Evolutionary conservation across 2,113 vertebrate species (phyloP).

Genomic region (Bubo bubo): DNA sequence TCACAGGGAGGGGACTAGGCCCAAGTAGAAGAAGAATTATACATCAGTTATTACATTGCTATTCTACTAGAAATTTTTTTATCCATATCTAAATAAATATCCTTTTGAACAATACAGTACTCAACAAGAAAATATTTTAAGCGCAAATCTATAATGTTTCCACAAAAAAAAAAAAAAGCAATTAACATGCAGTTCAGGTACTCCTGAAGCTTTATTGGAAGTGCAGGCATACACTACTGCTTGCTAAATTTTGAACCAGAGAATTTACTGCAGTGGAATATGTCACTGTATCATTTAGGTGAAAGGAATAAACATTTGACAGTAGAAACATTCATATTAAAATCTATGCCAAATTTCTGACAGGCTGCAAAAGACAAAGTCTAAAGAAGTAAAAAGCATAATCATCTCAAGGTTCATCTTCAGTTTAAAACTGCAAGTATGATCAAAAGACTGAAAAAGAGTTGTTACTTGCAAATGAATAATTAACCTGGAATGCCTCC

Average conservation of each 20-base stretch:
- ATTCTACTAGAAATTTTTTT: background rate
- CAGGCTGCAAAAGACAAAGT: background rate
- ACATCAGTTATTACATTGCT: background rate
- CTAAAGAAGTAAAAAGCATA: background rate
- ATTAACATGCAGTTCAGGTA: background rate
- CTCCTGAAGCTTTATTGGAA: background rate
- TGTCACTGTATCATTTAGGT: accelerated
- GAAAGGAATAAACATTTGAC: background rate
- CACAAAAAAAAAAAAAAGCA: background rate
- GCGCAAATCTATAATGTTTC: background rate
- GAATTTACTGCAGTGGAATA: background rate
- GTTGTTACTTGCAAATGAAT: background rate
- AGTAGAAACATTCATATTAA: background rate
- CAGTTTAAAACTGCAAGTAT: background rate
- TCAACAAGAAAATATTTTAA: background rate
- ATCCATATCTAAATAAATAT: background rate
- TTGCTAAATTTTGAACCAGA: background rate
- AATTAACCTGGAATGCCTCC: background rate
- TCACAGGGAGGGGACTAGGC: background rate
- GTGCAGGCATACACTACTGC: background rate
- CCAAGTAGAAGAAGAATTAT: background rate
- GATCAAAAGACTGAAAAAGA: background rate
- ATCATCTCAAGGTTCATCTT: background rate
- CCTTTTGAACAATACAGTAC: background rate
- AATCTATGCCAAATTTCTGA: background rate